A percentile compares a stretch with the other conserved stretches of the same genome.
Conservation (phyloP, 2,113 vertebrate genomes). For the Anthoscopus minutus region DNA sequence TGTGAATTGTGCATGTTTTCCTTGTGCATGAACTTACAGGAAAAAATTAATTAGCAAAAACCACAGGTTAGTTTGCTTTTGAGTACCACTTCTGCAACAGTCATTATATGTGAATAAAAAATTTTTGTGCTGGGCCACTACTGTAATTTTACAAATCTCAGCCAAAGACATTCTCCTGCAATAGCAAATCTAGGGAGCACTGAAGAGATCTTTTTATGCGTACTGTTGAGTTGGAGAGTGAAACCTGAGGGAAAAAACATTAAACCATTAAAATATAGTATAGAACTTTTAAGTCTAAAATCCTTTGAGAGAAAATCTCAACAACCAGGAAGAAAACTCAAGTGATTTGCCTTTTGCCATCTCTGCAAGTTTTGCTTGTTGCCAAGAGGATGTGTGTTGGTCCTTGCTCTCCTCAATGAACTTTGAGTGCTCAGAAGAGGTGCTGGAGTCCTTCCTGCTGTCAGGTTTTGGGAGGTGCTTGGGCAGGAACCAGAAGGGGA, state of each 20-base stretch:
- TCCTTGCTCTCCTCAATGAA: constrained; percentile 73
- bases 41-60: background rate
- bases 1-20: background rate
- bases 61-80: background rate
- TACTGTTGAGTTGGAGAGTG: background rate
- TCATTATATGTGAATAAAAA: background rate
- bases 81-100: background rate
- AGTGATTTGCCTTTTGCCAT: constrained; percentile 80
- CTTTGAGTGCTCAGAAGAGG: constrained; percentile 77
- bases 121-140: background rate
- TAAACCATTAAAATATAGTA: background rate
- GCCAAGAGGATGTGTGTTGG: constrained; percentile 50
- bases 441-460: constrained; percentile 65
- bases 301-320: background rate
- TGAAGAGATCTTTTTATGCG: background rate
- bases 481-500: constrained; percentile 93
- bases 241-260: background rate
- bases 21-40: background rate
- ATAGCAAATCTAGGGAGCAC: background rate
- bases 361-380: constrained; percentile 72
- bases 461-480: constrained; percentile 74
- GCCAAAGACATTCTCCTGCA: background rate
- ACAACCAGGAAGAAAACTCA: background rate
- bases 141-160: background rate
- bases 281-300: background rate